phyloP scores from a whole-genome alignment of 2,888 invertebrate genomes.

The Cosmia pyralina region DNA sequence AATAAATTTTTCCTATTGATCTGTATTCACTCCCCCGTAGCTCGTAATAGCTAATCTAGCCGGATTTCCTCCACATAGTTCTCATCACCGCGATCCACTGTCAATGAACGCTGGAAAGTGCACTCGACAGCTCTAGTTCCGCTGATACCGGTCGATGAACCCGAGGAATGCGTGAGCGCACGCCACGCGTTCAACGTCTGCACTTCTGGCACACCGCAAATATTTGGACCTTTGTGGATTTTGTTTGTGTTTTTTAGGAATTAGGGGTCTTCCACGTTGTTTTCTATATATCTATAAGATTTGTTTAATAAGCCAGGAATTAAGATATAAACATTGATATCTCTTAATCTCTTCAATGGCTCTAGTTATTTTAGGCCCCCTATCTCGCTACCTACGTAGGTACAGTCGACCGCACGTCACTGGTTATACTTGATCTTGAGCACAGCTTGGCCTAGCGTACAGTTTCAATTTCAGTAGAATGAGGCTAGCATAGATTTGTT shows the following conservation, averaged over 20 bases:
- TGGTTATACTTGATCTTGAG: background rate
- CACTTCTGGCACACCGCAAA: slow-evolving; percentile 19
- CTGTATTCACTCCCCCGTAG: slow-evolving; percentile 22
- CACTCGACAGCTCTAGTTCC: slow-evolving; percentile 62
- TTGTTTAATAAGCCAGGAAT: slow-evolving; percentile 4
- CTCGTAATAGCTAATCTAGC: slow-evolving; percentile 21
- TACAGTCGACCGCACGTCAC: background rate
- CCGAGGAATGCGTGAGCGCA: slow-evolving; percentile 63
- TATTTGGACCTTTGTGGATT: slow-evolving; percentile 6
- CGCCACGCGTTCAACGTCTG: slow-evolving; percentile 23
- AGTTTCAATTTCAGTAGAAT: background rate
- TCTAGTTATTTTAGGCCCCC: slow-evolving; percentile 1
- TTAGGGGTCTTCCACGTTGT: background rate
- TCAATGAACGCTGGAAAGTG: slow-evolving; percentile 70
- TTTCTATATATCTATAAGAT: too few species aligned
- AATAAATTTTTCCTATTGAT: slow-evolving; percentile 1
- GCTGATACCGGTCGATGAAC: slow-evolving; percentile 70
- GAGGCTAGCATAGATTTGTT: background rate
- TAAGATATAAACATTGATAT: slow-evolving; percentile 22
- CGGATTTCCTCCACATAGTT: slow-evolving; percentile 62
- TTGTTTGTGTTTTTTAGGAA: background rate
- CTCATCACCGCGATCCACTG: slow-evolving; percentile 55
- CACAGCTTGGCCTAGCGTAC: background rate
- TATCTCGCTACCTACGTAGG: background rate
- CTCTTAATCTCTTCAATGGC: background rate